A percentile compares a stretch with the other conserved stretches of the same genome.
These are phyloP conservation scores for Phengaris alcon DNA, from an alignment of 2,888 invertebrate species.

Conservation along the genomic window DNA sequence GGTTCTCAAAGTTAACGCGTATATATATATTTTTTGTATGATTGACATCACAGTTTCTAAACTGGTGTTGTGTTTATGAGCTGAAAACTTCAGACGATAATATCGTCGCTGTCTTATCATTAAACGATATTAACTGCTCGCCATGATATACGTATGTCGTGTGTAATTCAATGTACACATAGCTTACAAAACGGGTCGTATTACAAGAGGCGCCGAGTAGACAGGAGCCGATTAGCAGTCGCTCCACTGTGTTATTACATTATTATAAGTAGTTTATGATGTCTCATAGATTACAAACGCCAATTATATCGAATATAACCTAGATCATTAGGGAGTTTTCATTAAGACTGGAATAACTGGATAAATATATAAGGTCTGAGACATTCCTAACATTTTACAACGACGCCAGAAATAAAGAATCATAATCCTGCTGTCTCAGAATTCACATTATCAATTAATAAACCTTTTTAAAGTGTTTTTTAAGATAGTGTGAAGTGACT, in stretches of 20 bases:
- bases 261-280: background rate
- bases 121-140: background rate
- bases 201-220: slow-evolving; percentile 6
- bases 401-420: too few species aligned
- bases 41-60: too few species aligned
- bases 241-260: background rate
- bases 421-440: too few species aligned
- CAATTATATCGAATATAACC: background rate
- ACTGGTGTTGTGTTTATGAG: too few species aligned
- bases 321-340: background rate
- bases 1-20: too few species aligned
- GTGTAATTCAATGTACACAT: background rate
- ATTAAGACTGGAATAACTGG: background rate
- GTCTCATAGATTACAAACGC: background rate
- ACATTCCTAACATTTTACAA: background rate
- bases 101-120: background rate
- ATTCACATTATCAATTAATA: too few species aligned
- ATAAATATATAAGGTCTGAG: background rate
- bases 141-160: background rate
- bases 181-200: background rate
- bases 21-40: too few species aligned
- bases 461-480: too few species aligned
- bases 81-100: too few species aligned
- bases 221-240: background rate
- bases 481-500: too few species aligned